These are phyloP conservation scores for Telmatherina bonti DNA, from an alignment of 2,797 vertebrate species.

Conservation along the genomic window DNA sequence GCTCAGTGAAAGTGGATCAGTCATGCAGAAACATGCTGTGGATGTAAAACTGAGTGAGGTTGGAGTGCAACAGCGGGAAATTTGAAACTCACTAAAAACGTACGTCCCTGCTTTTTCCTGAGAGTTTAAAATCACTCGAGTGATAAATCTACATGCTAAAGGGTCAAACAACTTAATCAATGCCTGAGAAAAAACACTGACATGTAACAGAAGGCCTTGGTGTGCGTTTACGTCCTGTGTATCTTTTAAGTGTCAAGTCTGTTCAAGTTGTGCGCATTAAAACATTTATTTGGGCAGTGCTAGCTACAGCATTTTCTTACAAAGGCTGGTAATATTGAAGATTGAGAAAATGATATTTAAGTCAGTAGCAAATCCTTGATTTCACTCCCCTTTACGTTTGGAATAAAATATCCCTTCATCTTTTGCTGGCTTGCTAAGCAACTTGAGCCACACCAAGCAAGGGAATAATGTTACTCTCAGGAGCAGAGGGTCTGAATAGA, in stretches of 20 bases:
- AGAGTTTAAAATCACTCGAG: slow-evolving; percentile 66
- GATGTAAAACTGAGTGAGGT: slow-evolving; percentile 41
- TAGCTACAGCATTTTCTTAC: slow-evolving; percentile 56
- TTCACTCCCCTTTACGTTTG: slow-evolving; percentile 44
- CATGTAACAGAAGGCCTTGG: slow-evolving; percentile 66
- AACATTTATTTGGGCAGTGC: slow-evolving; percentile 66
- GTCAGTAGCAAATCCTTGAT: slow-evolving; percentile 58
- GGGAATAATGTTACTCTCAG: slow-evolving; percentile 55
- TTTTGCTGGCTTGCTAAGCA: slow-evolving; percentile 61
- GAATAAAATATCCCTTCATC: slow-evolving; percentile 47
- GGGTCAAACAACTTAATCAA: slow-evolving; percentile 46
- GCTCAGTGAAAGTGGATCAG: slow-evolving; percentile 48
- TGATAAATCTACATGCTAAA: slow-evolving; percentile 47
- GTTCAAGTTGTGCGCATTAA: slow-evolving; percentile 60
- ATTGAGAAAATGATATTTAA: slow-evolving; percentile 45
- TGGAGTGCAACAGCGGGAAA: slow-evolving; percentile 39
- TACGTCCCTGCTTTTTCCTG: slow-evolving; percentile 71
- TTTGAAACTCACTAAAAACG: slow-evolving; percentile 45
- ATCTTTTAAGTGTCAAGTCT: slow-evolving; percentile 45
- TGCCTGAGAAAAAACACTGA: slow-evolving; percentile 74
- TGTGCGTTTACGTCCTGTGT: slow-evolving; percentile 22
- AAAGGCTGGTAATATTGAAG: slow-evolving; percentile 57
- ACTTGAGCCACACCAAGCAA: slow-evolving; percentile 62
- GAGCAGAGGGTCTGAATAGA: slow-evolving; percentile 31
- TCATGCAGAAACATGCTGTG: slow-evolving; percentile 56